Evolutionary conservation across 2,888 invertebrate genomes (phyloP), one percentile per base, ranked within the genome.

Genomic region (Scaeva pyrastri): DNA sequence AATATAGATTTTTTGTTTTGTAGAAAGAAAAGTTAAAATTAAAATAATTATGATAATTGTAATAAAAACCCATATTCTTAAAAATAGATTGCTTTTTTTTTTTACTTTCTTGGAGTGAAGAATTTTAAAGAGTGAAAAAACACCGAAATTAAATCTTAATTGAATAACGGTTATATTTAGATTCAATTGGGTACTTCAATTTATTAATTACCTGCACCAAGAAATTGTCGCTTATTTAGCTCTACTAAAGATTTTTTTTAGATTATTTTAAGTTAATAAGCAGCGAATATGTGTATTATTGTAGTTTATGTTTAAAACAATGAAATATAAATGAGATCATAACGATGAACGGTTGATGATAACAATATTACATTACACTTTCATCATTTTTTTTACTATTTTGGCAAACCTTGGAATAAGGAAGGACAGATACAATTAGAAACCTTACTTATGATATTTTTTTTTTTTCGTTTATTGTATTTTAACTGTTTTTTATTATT

Each of bases 171-270:
- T n/a, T 1, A 23, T 11, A 26, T 2, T 55, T 26, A 26, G 10
- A 31, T 31, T 16, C 31, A 36, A 16, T 14, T 4, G 6, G 16
- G 31, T 16, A 41, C n/a, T 21, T 39, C 41, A 41, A 21, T 60
- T 60, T 31, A 41, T 21, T 36, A 14, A 75, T 73, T 81, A 80
- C 85, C 81, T 86, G 73, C 71, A 86, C 85, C 85, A 58, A 56
- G 43, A 68, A 60, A 73, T 60, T 81, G 72, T 56, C 7, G 39
- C 3, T 60, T 41, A 62, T 16, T 10, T 62, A 21, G 14, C 2
- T 6, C 3, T 21, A 14, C 3, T 39, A 11, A 21, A 19, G 1
- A 31, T 11, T 56, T 7, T 56, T 26, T 26, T 36, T 23, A 11
- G 1, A 7, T 19, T 7, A 31, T 7, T 12, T 36, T 2, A 7